These are phyloP conservation scores for Epizoanthus fatuus DNA, from an alignment of 92 coral and sea anemone genomes.

Conservation along the genomic window DNA sequence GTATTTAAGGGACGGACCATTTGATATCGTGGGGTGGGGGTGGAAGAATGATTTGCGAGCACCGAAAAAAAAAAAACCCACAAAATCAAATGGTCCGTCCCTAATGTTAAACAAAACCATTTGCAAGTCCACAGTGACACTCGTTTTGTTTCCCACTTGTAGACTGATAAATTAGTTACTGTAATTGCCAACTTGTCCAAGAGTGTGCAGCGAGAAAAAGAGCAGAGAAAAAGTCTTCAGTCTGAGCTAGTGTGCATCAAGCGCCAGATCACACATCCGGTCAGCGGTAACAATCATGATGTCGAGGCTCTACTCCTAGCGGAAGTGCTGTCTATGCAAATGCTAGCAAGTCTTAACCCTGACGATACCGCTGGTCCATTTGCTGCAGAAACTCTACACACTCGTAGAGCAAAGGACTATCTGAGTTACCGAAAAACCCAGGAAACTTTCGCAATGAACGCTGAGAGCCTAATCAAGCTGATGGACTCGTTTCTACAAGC, in stretches of 20 bases:
- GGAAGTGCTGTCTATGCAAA: constrained; percentile 90
- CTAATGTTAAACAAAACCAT: not conserved
- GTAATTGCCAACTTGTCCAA: constrained; percentile 93
- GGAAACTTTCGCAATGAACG: constrained; percentile 74
- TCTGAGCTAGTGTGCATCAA: constrained; percentile 88
- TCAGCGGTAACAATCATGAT: constrained; percentile 76
- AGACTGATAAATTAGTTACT: constrained; percentile 85
- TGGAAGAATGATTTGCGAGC: too few relatives aligned
- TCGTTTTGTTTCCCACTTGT: not conserved
- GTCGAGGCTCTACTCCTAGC: constrained; percentile 88
- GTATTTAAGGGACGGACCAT: too few relatives aligned
- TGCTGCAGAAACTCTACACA: constrained; percentile 26
- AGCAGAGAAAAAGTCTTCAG: constrained; percentile 81
- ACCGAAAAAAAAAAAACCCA: too few relatives aligned
- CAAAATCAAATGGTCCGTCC: too few relatives aligned
- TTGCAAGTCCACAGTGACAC: not conserved
- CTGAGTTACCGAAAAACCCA: constrained; percentile 77
- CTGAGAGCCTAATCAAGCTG: constrained; percentile 81
- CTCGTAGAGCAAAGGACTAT: constrained; percentile 67
- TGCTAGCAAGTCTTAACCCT: constrained; percentile 54
- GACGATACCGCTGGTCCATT: constrained; percentile 34
- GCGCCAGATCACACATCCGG: constrained; percentile 82
- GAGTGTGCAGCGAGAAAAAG: constrained; percentile 92
- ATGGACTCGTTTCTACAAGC: constrained; percentile 70
- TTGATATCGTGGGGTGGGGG: too few relatives aligned